phyloP scores from a whole-genome alignment of 2,888 invertebrate genomes.

The Chrysodeixis includens region DNA sequence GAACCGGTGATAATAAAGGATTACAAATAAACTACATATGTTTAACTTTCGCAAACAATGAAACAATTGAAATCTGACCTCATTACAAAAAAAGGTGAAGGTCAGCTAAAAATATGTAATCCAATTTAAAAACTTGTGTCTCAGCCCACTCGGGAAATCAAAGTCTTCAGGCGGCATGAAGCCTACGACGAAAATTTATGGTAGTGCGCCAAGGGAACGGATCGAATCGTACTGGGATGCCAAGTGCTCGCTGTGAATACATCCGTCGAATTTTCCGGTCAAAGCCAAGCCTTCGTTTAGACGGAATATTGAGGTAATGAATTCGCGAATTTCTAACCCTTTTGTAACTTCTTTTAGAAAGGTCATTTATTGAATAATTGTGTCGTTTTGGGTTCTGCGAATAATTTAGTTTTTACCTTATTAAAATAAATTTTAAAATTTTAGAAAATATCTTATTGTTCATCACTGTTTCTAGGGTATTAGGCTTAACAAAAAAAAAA shows the following conservation, averaged over 20 bases:
- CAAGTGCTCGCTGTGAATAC: constrained; percentile 54
- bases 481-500: too few species aligned
- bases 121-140: constrained; percentile 69
- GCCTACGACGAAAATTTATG: constrained; percentile 79
- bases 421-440: too few species aligned
- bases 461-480: too few species aligned
- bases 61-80: constrained; percentile 58
- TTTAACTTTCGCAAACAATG: constrained; percentile 7
- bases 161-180: constrained; percentile 64
- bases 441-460: too few species aligned
- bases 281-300: constrained; percentile 38
- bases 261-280: constrained; percentile 38
- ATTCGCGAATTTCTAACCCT: constrained; percentile 4
- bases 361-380: not conserved
- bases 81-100: constrained; percentile 53
- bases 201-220: constrained; percentile 66
- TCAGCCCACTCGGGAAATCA: constrained; percentile 79
- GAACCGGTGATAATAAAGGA: too few species aligned
- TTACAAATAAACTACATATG: not conserved
- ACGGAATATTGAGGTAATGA: constrained; percentile 15
- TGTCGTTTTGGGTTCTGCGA: too few species aligned
- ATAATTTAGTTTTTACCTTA: too few species aligned
- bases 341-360: not conserved
- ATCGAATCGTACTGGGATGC: constrained; percentile 47
- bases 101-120: constrained; percentile 63